These are phyloP conservation scores for Zygogramma bicolorata DNA, from an alignment of 2,888 invertebrate species.

Conservation along the genomic window DNA sequence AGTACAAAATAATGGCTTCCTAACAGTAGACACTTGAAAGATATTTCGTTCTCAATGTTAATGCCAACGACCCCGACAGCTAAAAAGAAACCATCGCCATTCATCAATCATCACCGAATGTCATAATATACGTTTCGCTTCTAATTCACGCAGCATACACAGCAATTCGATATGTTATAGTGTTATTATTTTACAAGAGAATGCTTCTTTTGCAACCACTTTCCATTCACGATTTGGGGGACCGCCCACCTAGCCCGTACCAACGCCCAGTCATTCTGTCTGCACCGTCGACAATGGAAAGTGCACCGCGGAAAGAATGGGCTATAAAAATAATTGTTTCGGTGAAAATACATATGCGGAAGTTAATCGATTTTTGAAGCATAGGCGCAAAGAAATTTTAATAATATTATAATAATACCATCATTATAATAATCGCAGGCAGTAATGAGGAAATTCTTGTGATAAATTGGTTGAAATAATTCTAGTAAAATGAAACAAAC, in stretches of 20 bases:
- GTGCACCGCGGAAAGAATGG: neutral
- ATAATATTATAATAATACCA: too few relatives aligned
- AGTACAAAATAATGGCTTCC: too few relatives aligned
- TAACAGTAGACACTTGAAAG: too few relatives aligned
- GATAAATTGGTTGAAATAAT: too few relatives aligned
- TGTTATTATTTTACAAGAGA: conserved; percentile 8
- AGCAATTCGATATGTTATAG: neutral
- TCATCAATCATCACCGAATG: neutral
- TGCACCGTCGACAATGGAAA: neutral
- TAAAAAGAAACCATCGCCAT: neutral
- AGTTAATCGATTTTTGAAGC: too few relatives aligned
- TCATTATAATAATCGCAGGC: too few relatives aligned
- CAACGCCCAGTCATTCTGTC: too few relatives aligned
- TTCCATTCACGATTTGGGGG: conserved; percentile 19
- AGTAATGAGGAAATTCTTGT: too few relatives aligned
- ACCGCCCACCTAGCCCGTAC: too few relatives aligned
- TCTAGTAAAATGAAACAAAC: too few relatives aligned
- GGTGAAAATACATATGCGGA: too few relatives aligned
- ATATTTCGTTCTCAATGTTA: neutral
- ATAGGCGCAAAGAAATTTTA: too few relatives aligned
- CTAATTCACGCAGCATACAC: conserved; percentile 1
- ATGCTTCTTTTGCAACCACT: conserved; percentile 18
- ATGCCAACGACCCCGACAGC: neutral
- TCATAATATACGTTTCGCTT: neutral
- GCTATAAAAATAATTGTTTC: conserved; percentile 1